Base-by-base conservation (phyloP, 2,797 vertebrate species). In the Pteronotus mesoamericanus region DNA sequence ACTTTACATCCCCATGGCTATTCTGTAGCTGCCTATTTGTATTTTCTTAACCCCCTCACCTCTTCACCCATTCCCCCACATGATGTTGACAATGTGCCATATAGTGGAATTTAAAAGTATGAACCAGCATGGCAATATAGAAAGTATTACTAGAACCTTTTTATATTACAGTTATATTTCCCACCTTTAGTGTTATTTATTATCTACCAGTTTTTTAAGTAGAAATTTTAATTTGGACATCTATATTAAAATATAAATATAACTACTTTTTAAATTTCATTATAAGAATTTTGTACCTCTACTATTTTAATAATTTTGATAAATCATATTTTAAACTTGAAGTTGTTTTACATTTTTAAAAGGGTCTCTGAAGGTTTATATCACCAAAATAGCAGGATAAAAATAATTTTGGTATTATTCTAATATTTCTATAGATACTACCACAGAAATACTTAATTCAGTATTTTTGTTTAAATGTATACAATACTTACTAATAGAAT, bases 281-380 rank as follows among this genome's bases (percentile, higher is more conserved):
- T 72, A 39, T 57, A 51, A 55, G 12, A 71, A 64, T 39, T 90
- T 87, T 92, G 22, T 90, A 48, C 11, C 1, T 64, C 21, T 72
- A 24, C 48, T 53, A 22, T 91, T 87, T 92, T 57, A 84, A 64
- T 69, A 71, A 87, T 37, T 48, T n/a, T 44, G 42, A 68, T 83
- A 74, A 86, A 51, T 61, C 26, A 72, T 78, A n/a, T 42, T 80
- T 95, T 92, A 83, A 66, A 74, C 8, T 96, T 55, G 37, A 68
- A 44, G 24, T 64, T 48, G 14, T 51, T 94, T 94, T 69, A 72
- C 6, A 82, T 89, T 86, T 86, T 92, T 79, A 69, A 91, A 86
- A 51, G 18, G 14, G 34, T 44, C 21, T 61, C 64, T 92, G 5
- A 5, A 64, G 10, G n/a, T 72, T 89, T 83, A 19, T 90, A 46